Evolutionary conservation across 2,797 vertebrate genomes (phyloP).

Genomic region (Neosilurus hyrtlii): DNA sequence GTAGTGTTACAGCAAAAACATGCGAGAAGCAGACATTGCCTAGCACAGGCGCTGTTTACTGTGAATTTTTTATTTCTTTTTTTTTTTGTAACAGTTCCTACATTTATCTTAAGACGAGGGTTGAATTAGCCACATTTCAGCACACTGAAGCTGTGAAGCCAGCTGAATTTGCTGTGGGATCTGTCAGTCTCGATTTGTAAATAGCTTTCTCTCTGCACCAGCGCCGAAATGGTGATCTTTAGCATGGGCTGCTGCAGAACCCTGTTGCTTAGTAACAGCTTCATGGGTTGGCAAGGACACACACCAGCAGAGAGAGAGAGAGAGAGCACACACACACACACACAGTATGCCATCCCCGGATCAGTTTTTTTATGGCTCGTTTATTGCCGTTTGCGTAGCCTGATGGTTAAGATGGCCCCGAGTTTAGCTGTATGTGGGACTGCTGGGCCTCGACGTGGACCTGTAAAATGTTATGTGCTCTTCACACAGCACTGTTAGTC

Average conservation of each 20-base stretch:
- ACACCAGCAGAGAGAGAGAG: constrained; percentile 38
- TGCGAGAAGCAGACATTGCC: constrained; percentile 7
- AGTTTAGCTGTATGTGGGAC: constrained; percentile 6
- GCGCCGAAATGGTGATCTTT: constrained; percentile 62
- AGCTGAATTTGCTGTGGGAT: constrained; percentile 33
- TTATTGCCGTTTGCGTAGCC: constrained; percentile 21
- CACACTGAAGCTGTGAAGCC: constrained; percentile 4
- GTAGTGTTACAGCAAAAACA: neutral
- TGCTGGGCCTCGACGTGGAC: neutral
- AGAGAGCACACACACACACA: neutral
- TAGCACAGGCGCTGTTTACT: neutral
- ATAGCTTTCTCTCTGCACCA: constrained; percentile 43
- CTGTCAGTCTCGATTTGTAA: constrained; percentile 39
- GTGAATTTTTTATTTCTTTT: neutral
- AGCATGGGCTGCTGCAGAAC: constrained; percentile 64
- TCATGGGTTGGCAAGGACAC: constrained; percentile 63
- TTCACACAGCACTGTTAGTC: constrained; percentile 22
- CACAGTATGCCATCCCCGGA: constrained; percentile 29
- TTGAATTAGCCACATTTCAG: constrained; percentile 8
- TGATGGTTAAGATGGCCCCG: neutral
- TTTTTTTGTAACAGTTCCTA: neutral
- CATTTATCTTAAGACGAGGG: constrained; percentile 5
- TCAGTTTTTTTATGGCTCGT: constrained; percentile 30
- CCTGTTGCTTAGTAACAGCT: constrained; percentile 75
- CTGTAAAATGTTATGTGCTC: constrained; percentile 26